These are phyloP conservation scores for Percopsis transmontana DNA, from an alignment of 2,113 vertebrate species.

Conservation along the genomic window DNA sequence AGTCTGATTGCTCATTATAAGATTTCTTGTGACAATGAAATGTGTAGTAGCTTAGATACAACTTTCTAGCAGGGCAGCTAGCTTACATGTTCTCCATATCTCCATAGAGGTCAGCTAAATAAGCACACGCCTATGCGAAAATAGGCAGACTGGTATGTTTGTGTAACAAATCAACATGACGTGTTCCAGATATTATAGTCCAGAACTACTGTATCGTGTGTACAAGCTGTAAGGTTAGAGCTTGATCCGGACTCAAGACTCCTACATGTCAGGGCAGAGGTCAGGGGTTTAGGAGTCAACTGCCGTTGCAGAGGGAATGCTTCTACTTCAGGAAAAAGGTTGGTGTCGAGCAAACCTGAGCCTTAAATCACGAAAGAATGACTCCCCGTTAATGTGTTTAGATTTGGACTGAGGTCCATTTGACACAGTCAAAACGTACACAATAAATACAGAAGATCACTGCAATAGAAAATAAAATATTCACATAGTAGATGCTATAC, in stretches of 20 bases:
- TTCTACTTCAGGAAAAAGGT: conserved; percentile 56
- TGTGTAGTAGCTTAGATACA: too few species aligned
- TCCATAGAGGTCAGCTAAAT: not conserved
- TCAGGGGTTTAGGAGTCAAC: conserved; percentile 37
- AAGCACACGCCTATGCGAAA: not conserved
- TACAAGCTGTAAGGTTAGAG: conserved; percentile 30
- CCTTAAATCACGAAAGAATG: conserved; percentile 15
- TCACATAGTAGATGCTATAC: too few species aligned
- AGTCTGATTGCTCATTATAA: not conserved
- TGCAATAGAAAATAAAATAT: too few species aligned
- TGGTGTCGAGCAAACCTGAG: conserved; percentile 26
- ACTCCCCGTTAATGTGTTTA: too few species aligned
- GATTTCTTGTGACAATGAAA: not conserved
- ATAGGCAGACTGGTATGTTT: conserved; percentile 11
- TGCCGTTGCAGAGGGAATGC: conserved; percentile 40
- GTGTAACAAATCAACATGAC: conserved; percentile 42
- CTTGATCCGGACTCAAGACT: conserved; percentile 12
- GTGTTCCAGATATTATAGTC: conserved; percentile 10
- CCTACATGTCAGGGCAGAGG: conserved; percentile 43
- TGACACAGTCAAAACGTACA: too few species aligned
- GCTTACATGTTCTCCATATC: not conserved
- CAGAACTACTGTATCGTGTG: conserved; percentile 24
- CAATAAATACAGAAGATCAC: too few species aligned
- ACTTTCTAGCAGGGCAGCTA: too few species aligned
- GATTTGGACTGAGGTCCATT: too few species aligned